Percentiles rank a stretch among this genome's conserved stretches.
These are phyloP conservation scores for Pyrrhia umbra DNA, from an alignment of 2,888 invertebrate genomes.

Conservation along the genomic window DNA sequence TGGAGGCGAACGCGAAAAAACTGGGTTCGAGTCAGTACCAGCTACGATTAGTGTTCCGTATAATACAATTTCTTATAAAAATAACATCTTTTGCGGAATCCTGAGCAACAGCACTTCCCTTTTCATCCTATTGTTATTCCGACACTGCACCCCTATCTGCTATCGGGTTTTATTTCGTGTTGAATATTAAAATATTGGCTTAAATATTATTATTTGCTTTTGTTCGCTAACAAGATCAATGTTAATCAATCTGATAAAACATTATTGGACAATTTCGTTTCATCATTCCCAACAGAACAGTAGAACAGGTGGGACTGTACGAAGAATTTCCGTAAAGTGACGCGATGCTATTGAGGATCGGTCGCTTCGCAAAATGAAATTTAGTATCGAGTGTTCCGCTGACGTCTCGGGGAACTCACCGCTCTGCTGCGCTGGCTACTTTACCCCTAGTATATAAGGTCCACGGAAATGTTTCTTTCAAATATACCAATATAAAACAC, in stretches of 20 bases:
- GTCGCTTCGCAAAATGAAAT: slow-evolving; percentile 76
- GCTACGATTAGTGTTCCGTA: slow-evolving; percentile 64
- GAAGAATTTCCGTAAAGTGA: slow-evolving; percentile 66
- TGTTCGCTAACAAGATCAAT: neutral
- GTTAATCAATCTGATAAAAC: slow-evolving; percentile 14
- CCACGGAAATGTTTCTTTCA: neutral
- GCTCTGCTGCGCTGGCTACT: slow-evolving; percentile 14
- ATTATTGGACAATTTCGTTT: slow-evolving; percentile 15
- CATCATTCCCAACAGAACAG: slow-evolving; percentile 24
- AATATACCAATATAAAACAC: neutral
- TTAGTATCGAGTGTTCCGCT: slow-evolving; percentile 70
- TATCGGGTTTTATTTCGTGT: slow-evolving; percentile 26
- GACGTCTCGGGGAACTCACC: slow-evolving; percentile 35
- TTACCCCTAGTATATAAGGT: neutral
- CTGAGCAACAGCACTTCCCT: slow-evolving; percentile 54
- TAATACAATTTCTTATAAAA: slow-evolving; percentile 58
- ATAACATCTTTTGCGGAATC: slow-evolving; percentile 51
- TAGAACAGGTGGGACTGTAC: slow-evolving; percentile 40
- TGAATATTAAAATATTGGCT: slow-evolving; percentile 21
- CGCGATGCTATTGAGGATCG: slow-evolving; percentile 70
- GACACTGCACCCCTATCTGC: slow-evolving; percentile 41
- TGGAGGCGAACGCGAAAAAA: slow-evolving; percentile 75
- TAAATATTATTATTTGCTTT: slow-evolving; percentile 1
- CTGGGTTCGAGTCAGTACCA: slow-evolving; percentile 66
- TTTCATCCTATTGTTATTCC: slow-evolving; percentile 55